A percentile compares a stretch with the other conserved stretches of the same genome.
Evolutionary conservation across 2,888 invertebrate species (phyloP).

Genomic region (Eupithecia inturbata): DNA sequence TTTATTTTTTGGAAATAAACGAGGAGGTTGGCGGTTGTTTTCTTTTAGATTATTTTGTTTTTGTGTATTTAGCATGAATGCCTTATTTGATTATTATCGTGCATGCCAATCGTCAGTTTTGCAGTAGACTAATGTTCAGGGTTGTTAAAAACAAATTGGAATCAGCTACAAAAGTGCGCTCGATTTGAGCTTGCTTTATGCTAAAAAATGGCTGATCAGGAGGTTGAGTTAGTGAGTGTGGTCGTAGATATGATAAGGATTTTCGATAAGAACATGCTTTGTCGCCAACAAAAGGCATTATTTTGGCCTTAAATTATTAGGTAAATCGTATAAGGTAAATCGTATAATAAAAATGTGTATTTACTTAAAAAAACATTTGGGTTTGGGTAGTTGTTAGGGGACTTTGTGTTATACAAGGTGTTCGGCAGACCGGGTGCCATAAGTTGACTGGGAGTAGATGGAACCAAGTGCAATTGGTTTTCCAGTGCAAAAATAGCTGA

Average conservation of each 20-base stretch:
- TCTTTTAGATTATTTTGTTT: slow-evolving; percentile 17
- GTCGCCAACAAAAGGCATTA: background rate
- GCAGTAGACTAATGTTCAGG: background rate
- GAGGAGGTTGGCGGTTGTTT: slow-evolving; percentile 23
- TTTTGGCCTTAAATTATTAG: background rate
- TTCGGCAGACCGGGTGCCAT: no score
- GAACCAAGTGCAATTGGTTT: no score
- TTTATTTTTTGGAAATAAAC: slow-evolving; percentile 25
- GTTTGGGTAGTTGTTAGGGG: background rate
- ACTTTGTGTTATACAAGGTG: background rate
- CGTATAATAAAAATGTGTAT: no score
- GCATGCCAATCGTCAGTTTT: slow-evolving; percentile 19
- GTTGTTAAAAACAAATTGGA: background rate
- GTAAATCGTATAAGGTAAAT: no score
- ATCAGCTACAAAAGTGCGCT: background rate
- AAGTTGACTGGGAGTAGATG: no score
- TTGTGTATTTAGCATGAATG: slow-evolving; percentile 22
- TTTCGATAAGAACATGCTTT: background rate
- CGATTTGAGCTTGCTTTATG: background rate
- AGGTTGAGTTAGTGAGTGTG: background rate
- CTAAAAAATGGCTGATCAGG: background rate
- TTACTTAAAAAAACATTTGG: no score
- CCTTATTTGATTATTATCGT: slow-evolving; percentile 8
- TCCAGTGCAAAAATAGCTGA: no score
- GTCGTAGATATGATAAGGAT: background rate